Base-by-base conservation (phyloP, 2,888 invertebrate species). In the Eilema caniola region DNA sequence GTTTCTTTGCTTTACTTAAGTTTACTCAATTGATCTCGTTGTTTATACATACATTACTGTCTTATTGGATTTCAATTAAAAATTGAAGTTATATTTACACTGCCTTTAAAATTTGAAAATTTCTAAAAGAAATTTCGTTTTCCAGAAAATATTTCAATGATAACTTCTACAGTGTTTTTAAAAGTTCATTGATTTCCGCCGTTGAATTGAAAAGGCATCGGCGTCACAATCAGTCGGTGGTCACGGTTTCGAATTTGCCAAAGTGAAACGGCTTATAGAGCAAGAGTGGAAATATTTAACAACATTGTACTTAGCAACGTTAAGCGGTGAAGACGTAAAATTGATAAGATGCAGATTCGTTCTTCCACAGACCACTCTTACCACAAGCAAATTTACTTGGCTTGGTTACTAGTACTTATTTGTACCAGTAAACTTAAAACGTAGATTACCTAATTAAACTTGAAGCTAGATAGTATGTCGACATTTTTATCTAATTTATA, bases 41-140 rank as follows among this genome's bases (percentile, higher is more conserved):
- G 53, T n/a, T 10, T 2, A 10, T n/a, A 53, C 53, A 53, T 10
- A 53, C 20, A 53, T 53, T n/a, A n/a, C 10, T 53, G 20, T 53
- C 53, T 53, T n/a, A 53, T 53, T 53, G n/a, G n/a, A 53, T 53
- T 53, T n/a, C 53, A n/a, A n/a, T 47, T 53, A 53, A n/a, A 53
- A n/a, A 53, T n/a, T n/a, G 53, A 20, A 0, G 20, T n/a, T 47
- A 20, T 47, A 47, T 7, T n/a, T n/a, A 53, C 53, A n/a, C 7
- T 47, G 20, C 20, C 20, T 47, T 47, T 20, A 7, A 20, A 20
- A 47, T 47, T 20, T 2, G 20, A 47, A 3, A 14, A 41, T 41
- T 41, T 41, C 41, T 41, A 41, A 14, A 41, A 41, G 14, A 20
- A 47, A 47, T 47, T 20, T 47, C 47, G 2, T 41, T 16, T 41